These are phyloP conservation scores for Spea multiplicata DNA, from an alignment of 2,113 vertebrate genomes.

Conservation along the genomic window DNA sequence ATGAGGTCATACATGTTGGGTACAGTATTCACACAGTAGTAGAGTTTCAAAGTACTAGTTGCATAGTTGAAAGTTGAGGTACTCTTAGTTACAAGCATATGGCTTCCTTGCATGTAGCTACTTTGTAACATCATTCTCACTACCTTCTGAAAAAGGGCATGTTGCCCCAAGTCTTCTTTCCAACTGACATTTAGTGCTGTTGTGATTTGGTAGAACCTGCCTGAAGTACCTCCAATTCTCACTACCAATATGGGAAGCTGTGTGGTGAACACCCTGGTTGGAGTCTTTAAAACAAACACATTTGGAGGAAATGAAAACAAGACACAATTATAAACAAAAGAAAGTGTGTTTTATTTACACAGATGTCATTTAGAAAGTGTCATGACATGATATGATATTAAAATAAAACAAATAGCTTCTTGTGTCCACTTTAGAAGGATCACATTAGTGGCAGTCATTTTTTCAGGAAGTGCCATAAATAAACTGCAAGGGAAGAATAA, in stretches of 20 bases:
- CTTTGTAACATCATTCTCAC: too few relatives aligned
- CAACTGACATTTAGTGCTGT: too few relatives aligned
- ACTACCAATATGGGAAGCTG: not conserved
- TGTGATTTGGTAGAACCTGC: too few relatives aligned
- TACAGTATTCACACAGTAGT: too few relatives aligned
- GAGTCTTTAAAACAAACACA: not conserved
- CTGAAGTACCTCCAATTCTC: too few relatives aligned
- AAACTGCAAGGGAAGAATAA: slow-evolving; percentile 51
- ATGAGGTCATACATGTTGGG: too few relatives aligned
- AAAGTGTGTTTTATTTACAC: slow-evolving; percentile 61
- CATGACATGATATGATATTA: not conserved
- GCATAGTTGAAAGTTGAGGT: too few relatives aligned
- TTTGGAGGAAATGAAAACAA: slow-evolving; percentile 37
- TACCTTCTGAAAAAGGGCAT: too few relatives aligned
- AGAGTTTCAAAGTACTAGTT: too few relatives aligned
- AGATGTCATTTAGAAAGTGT: not conserved
- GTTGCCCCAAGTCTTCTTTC: too few relatives aligned
- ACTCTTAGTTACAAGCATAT: too few relatives aligned
- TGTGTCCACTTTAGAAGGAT: not conserved
- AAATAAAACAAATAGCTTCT: slow-evolving; percentile 17
- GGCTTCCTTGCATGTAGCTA: too few relatives aligned
- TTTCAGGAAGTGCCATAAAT: slow-evolving; percentile 62
- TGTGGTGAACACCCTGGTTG: not conserved
- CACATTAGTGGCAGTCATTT: slow-evolving; percentile 40
- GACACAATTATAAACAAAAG: slow-evolving; percentile 29